A percentile compares a stretch with the other conserved stretches of the same genome.
Evolutionary conservation across 2,113 vertebrate genomes (phyloP).

Genomic region (Psephotus haematonotus): DNA sequence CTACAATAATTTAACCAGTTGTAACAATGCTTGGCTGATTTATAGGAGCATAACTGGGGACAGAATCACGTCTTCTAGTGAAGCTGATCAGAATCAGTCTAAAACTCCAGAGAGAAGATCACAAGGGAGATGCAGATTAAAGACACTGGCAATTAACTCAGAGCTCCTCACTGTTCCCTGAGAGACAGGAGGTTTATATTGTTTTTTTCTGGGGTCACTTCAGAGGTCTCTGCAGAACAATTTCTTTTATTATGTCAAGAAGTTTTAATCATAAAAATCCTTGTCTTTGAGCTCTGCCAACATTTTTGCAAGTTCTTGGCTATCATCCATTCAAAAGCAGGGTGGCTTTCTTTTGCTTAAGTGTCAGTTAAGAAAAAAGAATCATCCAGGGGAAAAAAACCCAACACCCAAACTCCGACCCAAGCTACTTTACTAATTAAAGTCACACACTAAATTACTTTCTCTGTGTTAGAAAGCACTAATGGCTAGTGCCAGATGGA

Average conservation of each 20-base stretch:
- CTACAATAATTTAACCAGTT: background rate
- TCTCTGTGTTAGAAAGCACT: background rate
- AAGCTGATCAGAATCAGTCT: slow-evolving; percentile 37
- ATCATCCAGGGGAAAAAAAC: background rate
- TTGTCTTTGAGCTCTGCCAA: background rate
- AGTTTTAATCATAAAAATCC: slow-evolving; percentile 26
- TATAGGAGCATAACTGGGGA: background rate
- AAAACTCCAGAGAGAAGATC: background rate
- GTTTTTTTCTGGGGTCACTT: slow-evolving; percentile 15
- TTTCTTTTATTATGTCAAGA: background rate
- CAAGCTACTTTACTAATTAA: background rate
- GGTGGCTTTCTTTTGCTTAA: background rate
- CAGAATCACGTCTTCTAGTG: slow-evolving; percentile 19
- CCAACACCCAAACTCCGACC: background rate
- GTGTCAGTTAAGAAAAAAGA: background rate
- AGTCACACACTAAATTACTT: background rate
- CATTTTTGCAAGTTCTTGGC: slow-evolving; percentile 6
- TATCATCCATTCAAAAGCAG: background rate
- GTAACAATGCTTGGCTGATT: background rate
- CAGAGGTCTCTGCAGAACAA: background rate
- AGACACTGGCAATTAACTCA: slow-evolving; percentile 5
- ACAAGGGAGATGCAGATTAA: slow-evolving; percentile 24
- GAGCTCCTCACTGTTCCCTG: slow-evolving; percentile 7
- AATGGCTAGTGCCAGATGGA: background rate
- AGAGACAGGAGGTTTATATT: background rate